Percentiles rank a stretch among this genome's conserved stretches.
Conservation (phyloP, 1,140 invertebrate genomes). For the Diuraphis noxia region DNA sequence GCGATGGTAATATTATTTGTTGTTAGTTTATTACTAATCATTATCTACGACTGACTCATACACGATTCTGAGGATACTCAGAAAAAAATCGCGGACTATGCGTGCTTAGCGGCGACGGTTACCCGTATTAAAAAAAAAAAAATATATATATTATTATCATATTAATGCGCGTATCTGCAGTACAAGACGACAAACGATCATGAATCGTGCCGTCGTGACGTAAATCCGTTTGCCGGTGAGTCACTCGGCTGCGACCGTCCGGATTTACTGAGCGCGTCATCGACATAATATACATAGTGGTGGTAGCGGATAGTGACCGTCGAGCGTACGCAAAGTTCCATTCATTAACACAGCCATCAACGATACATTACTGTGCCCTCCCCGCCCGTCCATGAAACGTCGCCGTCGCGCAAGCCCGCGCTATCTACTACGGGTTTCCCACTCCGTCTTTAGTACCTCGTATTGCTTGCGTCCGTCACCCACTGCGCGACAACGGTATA, state of each 20-base stretch:
- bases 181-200: not conserved
- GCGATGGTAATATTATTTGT: not conserved
- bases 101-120: too few species aligned
- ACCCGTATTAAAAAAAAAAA: not conserved
- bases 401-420: not conserved
- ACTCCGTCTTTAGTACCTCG: not conserved
- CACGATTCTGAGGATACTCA: not conserved
- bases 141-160: not conserved
- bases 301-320: not conserved
- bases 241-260: not conserved
- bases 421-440: not conserved
- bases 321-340: not conserved
- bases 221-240: not conserved
- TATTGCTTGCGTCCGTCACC: not conserved
- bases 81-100: not conserved
- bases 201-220: not conserved
- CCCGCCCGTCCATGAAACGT: not conserved
- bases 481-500: not conserved
- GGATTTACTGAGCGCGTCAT: not conserved
- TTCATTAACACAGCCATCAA: not conserved
- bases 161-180: not conserved
- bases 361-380: not conserved
- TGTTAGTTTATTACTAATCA: not conserved
- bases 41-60: not conserved
- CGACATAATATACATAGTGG: too few species aligned